Percentiles rank a stretch among this genome's conserved stretches.
Conservation (phyloP, 2,888 invertebrate species). For the Ennomos quercinarius region DNA sequence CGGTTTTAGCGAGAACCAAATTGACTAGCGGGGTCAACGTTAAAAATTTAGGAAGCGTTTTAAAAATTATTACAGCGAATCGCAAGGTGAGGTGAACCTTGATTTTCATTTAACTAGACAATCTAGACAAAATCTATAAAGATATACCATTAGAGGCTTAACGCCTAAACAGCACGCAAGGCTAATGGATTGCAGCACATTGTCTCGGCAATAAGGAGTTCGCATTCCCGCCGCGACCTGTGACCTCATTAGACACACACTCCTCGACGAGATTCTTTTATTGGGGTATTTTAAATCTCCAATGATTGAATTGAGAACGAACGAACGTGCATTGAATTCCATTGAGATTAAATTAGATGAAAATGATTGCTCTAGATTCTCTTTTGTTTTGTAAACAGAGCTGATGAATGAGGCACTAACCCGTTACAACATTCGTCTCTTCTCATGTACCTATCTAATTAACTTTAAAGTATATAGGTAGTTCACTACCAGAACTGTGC, state of each 20-base stretch:
- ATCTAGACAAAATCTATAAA: conserved; percentile 51
- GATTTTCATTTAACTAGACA: conserved; percentile 39
- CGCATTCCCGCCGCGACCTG: conserved; percentile 70
- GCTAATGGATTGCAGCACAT: conserved; percentile 66
- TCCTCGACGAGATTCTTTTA: conserved; percentile 33
- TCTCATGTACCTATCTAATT: neutral
- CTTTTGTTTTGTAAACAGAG: conserved; percentile 5
- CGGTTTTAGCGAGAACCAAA: conserved; percentile 62
- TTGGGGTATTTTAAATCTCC: conserved; percentile 25
- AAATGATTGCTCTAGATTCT: conserved; percentile 10
- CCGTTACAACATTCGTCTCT: neutral
- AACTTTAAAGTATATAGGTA: neutral
- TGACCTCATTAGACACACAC: conserved; percentile 58
- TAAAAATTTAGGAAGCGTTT: conserved; percentile 43
- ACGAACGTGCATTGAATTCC: neutral
- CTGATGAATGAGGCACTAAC: neutral
- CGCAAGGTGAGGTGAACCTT: conserved; percentile 34
- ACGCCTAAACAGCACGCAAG: conserved; percentile 75
- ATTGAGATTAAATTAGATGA: conserved; percentile 11
- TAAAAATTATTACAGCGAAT: conserved; percentile 37
- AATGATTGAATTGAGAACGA: conserved; percentile 19
- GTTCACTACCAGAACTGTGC: neutral
- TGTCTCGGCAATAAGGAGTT: conserved; percentile 71
- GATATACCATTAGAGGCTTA: conserved; percentile 46
- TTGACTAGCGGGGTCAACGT: conserved; percentile 57